Conservation (phyloP, 1,140 invertebrate genomes). For the Homalodisca vitripennis region DNA sequence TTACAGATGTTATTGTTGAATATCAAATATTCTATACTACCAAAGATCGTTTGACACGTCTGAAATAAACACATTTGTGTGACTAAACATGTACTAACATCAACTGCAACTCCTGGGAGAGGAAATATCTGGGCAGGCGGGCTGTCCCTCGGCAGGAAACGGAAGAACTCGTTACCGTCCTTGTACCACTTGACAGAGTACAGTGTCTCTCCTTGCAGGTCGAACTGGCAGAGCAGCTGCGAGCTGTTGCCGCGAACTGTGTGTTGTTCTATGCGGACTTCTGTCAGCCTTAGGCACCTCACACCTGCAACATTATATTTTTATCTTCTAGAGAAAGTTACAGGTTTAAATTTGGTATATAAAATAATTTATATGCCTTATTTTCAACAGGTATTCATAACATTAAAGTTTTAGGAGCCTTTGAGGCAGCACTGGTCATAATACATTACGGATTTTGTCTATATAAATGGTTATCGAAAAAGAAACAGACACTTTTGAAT, state of each 20-base stretch:
- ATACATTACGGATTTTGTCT: too few species aligned
- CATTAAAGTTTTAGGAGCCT: too few species aligned
- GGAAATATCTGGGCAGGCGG: constrained; percentile 75
- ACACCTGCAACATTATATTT: constrained; percentile 13
- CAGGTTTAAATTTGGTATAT: too few species aligned
- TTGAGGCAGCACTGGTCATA: too few species aligned
- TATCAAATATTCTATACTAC: neutral
- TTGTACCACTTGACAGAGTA: too few species aligned
- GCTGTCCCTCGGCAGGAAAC: constrained; percentile 71
- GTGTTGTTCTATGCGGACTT: constrained; percentile 66
- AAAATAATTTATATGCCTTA: too few species aligned
- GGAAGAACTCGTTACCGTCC: constrained; percentile 85
- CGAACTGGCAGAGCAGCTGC: constrained; percentile 66
- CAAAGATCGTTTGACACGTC: neutral
- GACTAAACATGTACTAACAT: too few species aligned
- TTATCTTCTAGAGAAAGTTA: too few species aligned
- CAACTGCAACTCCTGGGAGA: constrained; percentile 74
- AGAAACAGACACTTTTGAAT: too few species aligned
- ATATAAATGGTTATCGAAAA: too few species aligned
- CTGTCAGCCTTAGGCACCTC: constrained; percentile 43
- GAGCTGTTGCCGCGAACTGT: constrained; percentile 57
- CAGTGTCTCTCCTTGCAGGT: constrained; percentile 74
- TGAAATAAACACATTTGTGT: neutral
- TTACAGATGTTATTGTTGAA: neutral
- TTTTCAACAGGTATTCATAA: too few species aligned